phyloP scores from a whole-genome alignment of 2,113 vertebrate genomes.

The Turnix velox region DNA sequence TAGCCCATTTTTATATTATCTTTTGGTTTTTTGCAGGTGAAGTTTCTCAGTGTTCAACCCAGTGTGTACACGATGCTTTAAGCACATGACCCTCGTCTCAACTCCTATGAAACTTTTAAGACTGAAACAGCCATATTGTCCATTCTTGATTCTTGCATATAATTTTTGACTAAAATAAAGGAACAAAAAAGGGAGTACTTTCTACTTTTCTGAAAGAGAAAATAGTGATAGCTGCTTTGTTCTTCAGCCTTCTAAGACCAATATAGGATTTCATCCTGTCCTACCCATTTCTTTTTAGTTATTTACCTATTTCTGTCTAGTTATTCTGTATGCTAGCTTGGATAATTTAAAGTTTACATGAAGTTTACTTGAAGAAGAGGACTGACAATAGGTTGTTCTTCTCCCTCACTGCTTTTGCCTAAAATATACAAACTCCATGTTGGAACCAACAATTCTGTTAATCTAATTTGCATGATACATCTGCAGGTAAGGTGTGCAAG shows the following conservation, averaged over 20 bases:
- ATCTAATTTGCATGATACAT: not conserved
- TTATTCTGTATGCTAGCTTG: not conserved
- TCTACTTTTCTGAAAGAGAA: not conserved
- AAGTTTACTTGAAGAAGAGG: not conserved
- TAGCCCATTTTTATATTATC: not conserved
- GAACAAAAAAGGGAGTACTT: no score
- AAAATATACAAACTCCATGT: not conserved
- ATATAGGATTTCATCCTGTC: not conserved
- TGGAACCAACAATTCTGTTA: not conserved
- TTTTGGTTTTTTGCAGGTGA: not conserved
- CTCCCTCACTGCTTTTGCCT: not conserved
- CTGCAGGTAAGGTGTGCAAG: fast-evolving
- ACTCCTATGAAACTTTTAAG: not conserved
- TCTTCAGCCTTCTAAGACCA: not conserved
- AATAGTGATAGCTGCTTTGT: not conserved
- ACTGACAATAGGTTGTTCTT: fast-evolving
- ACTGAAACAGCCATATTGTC: not conserved
- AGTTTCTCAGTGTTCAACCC: not conserved
- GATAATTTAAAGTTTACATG: not conserved
- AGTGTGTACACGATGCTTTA: not conserved
- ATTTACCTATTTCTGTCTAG: no score
- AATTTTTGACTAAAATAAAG: not conserved
- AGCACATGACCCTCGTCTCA: not conserved
- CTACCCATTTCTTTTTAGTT: not conserved
- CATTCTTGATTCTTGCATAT: not conserved